Base-by-base conservation (phyloP, 2,113 vertebrate species). In the Stegastes partitus region DNA sequence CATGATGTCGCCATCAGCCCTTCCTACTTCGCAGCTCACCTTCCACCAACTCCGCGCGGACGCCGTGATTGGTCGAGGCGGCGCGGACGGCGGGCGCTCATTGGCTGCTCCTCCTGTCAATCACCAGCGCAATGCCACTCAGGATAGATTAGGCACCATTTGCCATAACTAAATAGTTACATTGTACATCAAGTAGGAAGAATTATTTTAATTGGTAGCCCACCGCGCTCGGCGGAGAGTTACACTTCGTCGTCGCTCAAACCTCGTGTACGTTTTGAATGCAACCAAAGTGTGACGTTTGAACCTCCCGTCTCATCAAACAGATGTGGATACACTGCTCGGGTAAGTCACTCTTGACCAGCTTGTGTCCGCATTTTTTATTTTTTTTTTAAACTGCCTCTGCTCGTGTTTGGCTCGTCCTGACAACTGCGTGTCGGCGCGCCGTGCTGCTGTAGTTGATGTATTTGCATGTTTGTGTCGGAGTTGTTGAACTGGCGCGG, bases 131-230 rank as follows among this genome's bases (percentile, higher is more conserved):
- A 79, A 59, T 82, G 87, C 93, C 87, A 88, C 92, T 92, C 93
- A 90, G 90, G 92, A 87, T 90, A 92, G 93, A 94, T 91, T 91
- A 93, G 93, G 91, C 93, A 90, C 92, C 92, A 92, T 93, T 93
- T 93, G 94, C 92, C 89, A 91, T 70, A 93, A 93, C 92, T 93
- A 94, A 94, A 92, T 91, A 94, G 93, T 94, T 93, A 90, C 88
- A 90, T 76, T 83, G 83, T 85, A 86, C 87, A 85, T 82, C 83
- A 89, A 93, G 87, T 86, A 68, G 87, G 81, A 39, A 84, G 76
- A 81, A 72, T 84, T 87, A 55, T 84, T 84, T 87, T 51, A 77
- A 89, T 81, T 81, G 77, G 77, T 81, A 58, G 55, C 68, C 58
- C 70, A 74, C 68, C 49, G 83, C 81, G 78, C 59, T 79, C 75